These are phyloP conservation scores for Nesometra sesokonis DNA, from an alignment of 35 echinoderm and acorn worm genomes.

Conservation along the genomic window DNA sequence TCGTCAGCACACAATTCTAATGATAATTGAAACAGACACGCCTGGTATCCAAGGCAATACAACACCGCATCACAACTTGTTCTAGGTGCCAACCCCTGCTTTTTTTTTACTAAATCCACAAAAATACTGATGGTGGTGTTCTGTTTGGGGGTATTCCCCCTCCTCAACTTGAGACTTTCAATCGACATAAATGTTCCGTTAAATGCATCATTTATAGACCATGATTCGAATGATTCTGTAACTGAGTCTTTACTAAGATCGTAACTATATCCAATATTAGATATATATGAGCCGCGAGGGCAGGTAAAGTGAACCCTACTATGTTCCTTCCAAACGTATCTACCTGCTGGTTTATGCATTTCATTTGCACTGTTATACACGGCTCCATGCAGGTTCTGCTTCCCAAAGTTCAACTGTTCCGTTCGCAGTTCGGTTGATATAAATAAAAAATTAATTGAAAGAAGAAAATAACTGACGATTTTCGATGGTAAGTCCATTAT, in stretches of 20 bases:
- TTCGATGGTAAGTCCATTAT: too few relatives aligned
- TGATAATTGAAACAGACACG: constrained; percentile 89
- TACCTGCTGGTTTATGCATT: not conserved
- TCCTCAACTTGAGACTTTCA: not conserved
- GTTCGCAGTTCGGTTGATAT: too few relatives aligned
- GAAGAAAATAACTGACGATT: too few relatives aligned
- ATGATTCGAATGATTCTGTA: not conserved
- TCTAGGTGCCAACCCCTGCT: constrained; percentile 21
- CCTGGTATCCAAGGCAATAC: constrained; percentile 81
- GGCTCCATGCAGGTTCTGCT: too few relatives aligned
- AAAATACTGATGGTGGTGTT: not conserved
- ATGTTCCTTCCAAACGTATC: not conserved
- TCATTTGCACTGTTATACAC: too few relatives aligned
- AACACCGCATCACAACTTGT: constrained; percentile 89
- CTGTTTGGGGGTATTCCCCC: not conserved
- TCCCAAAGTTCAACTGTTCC: too few relatives aligned
- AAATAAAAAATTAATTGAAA: too few relatives aligned
- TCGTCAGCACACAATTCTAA: constrained; percentile 79
- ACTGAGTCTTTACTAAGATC: not conserved
- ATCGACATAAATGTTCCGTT: not conserved
- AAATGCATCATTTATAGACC: not conserved
- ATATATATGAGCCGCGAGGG: not conserved
- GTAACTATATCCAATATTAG: not conserved
- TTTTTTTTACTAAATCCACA: not conserved
- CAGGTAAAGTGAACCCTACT: not conserved